A percentile compares a stretch with the other conserved stretches of the same genome.
Evolutionary conservation across 1,140 invertebrate species (phyloP).

Genomic region (Drosophila trapezifrons): DNA sequence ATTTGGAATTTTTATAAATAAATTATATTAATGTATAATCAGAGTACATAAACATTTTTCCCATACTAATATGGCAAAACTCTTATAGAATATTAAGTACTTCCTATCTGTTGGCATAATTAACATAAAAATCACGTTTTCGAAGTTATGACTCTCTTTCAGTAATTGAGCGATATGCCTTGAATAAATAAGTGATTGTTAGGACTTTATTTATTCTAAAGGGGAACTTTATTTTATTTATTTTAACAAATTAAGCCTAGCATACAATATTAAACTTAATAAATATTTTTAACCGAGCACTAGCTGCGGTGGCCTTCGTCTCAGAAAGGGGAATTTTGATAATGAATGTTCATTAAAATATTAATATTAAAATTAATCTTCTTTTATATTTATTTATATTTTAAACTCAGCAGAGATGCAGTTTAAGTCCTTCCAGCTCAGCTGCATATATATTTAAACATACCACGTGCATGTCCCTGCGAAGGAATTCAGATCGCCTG

Average conservation of each 20-base stretch:
- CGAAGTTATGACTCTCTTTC: constrained; percentile 1
- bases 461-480: too few species aligned
- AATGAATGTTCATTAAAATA: too few species aligned
- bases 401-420: not conserved
- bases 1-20: not conserved
- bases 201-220: too few species aligned
- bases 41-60: not conserved
- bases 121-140: constrained; percentile 5
- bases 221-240: too few species aligned
- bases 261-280: too few species aligned
- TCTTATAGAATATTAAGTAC: constrained; percentile 1
- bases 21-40: not conserved
- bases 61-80: not conserved
- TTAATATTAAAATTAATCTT: too few species aligned
- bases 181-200: not conserved
- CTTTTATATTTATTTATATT: too few species aligned
- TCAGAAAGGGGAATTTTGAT: too few species aligned
- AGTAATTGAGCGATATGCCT: constrained; percentile 1
- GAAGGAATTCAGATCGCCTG: constrained; percentile 13
- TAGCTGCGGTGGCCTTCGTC: too few species aligned
- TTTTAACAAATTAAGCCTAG: too few species aligned
- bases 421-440: not conserved
- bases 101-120: not conserved
- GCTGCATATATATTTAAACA: not conserved
- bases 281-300: too few species aligned